These are phyloP conservation scores for Drosophila kohkoa DNA, from an alignment of 1,140 invertebrate genomes.

Conservation along the genomic window DNA sequence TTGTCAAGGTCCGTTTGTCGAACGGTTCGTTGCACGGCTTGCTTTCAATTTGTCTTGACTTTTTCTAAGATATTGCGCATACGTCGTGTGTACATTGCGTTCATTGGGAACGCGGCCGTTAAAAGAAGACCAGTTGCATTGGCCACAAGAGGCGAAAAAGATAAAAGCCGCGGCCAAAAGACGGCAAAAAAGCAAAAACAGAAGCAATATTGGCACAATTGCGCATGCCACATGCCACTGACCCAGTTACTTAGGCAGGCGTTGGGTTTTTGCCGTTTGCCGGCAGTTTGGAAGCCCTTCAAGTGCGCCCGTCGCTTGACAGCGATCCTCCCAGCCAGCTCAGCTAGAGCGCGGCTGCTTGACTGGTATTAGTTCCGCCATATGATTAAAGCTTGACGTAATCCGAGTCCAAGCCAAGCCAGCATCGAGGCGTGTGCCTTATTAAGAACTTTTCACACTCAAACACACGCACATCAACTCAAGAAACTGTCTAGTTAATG, in stretches of 20 bases:
- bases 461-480: not conserved
- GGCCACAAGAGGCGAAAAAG: slow-evolving; percentile 35
- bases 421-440: slow-evolving; percentile 56
- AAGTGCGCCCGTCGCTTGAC: slow-evolving; percentile 61
- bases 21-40: not conserved
- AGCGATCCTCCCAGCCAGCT: slow-evolving; percentile 59
- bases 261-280: slow-evolving; percentile 37
- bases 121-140: slow-evolving; percentile 24
- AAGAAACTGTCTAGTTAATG: not conserved
- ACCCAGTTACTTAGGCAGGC: slow-evolving; percentile 67
- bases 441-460: slow-evolving; percentile 42
- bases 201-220: slow-evolving; percentile 46
- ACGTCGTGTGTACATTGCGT: slow-evolving; percentile 60
- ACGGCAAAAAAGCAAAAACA: slow-evolving; percentile 4
- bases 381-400: slow-evolving; percentile 78
- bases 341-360: slow-evolving; percentile 45
- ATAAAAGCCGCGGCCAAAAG: slow-evolving; percentile 62
- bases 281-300: slow-evolving; percentile 48
- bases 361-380: slow-evolving; percentile 71
- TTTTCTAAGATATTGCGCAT: slow-evolving; percentile 59
- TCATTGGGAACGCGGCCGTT: slow-evolving; percentile 23
- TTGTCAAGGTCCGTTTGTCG: slow-evolving; percentile 59
- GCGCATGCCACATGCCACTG: slow-evolving; percentile 59
- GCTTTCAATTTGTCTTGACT: not conserved
- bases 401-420: slow-evolving; percentile 52